Evolutionary conservation across 1,140 invertebrate species (phyloP), one percentile per base, ranked within the genome.

Genomic region (Campoletis sonorensis): DNA sequence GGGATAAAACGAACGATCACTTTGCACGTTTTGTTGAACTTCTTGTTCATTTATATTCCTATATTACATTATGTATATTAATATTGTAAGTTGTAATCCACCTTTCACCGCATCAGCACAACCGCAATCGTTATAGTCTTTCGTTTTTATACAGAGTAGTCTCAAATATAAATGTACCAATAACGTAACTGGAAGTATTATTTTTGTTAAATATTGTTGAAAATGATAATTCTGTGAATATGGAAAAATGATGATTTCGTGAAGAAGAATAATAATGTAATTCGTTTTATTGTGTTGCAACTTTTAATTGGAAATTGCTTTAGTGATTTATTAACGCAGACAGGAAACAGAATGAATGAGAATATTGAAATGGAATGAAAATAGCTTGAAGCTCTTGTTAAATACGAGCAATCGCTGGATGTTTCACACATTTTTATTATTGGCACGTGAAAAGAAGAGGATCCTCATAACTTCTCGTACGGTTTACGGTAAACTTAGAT

Each of bases 401-500:
- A 58, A 58, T 21, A 23, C 54, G 21, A n/a, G 21, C 16, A 54
- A 54, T 15, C 13, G 21, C 54, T 23, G n/a, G n/a, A n/a, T n/a
- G 18, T 58, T 58, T 58, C 54, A 58, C 18, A 58, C 18, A n/a
- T 67, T 23, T 67, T 67, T 18, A 30, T 27, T 71, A 68, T 26
- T 30, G 26, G 64, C 64, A 68, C 26, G 64, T 26, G 26, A 68
- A 30, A 30, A 68, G 64, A 23, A 16, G 26, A 68, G 54, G 54
- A 18, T 58, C 21, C 64, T 71, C 68, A 40, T n/a, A 18, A 30
- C 30, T 37, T 71, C 68, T 71, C 71, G 21, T 13, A 49, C 21
- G 71, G 71, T 73, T 73, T 73, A 73, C 71, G 71, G 71, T 73
- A 73, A 73, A 73, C 71, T 15, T 49, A 73, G 71, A 73, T 73